phyloP scores from a whole-genome alignment of 2,888 invertebrate genomes.

The Unio delphinus region DNA sequence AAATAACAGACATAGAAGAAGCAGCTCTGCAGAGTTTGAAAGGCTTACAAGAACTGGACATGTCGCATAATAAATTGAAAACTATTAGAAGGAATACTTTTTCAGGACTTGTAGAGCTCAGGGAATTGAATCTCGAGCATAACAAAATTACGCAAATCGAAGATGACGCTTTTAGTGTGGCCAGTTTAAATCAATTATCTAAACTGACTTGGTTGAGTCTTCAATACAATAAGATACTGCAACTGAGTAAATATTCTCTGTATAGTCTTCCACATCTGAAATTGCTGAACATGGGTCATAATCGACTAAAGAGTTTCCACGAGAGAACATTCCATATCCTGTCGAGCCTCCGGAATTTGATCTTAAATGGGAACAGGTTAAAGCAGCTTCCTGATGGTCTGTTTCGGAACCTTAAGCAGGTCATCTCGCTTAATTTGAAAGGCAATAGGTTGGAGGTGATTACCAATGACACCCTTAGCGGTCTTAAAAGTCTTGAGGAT shows the following conservation, averaged over 20 bases:
- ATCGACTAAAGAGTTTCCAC: slow-evolving; percentile 42
- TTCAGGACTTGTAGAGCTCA: slow-evolving; percentile 43
- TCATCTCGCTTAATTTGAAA: slow-evolving; percentile 45
- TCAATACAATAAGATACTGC: slow-evolving; percentile 43
- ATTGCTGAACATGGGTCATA: slow-evolving; percentile 51
- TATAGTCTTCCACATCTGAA: slow-evolving; percentile 51
- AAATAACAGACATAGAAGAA: slow-evolving; percentile 34
- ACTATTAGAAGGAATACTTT: slow-evolving; percentile 40
- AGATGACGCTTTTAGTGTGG: slow-evolving; percentile 49
- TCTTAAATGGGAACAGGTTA: slow-evolving; percentile 44
- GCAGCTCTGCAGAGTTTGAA: slow-evolving; percentile 33
- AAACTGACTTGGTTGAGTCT: slow-evolving; percentile 52
- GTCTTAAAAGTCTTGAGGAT: slow-evolving; percentile 46
- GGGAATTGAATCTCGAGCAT: slow-evolving; percentile 46
- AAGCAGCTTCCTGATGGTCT: slow-evolving; percentile 33
- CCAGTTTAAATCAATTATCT: slow-evolving; percentile 39
- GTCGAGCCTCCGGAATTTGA: slow-evolving; percentile 40
- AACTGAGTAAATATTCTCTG: slow-evolving; percentile 35
- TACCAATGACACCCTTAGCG: slow-evolving; percentile 36
- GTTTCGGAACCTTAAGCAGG: slow-evolving; percentile 40
- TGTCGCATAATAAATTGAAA: slow-evolving; percentile 49
- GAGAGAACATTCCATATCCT: slow-evolving; percentile 43
- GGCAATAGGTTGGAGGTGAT: slow-evolving; percentile 44
- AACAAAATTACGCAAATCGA: slow-evolving; percentile 48
- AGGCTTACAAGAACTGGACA: slow-evolving; percentile 35